Base-by-base conservation (phyloP, 2,888 invertebrate species). In the Latrodectus elegans region DNA sequence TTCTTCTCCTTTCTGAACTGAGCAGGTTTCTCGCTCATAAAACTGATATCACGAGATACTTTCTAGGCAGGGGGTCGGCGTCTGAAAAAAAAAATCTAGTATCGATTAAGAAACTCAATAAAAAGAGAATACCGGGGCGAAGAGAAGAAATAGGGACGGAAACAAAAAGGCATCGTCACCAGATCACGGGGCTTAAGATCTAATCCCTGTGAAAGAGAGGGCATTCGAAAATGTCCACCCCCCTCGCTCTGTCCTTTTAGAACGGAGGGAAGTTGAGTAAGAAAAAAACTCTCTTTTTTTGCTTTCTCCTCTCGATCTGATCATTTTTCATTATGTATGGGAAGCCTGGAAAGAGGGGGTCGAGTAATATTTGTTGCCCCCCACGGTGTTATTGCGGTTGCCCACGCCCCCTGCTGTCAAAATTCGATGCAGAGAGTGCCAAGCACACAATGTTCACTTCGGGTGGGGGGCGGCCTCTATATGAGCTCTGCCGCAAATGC, bases 241-340 rank as follows among this genome's bases (percentile, higher is more conserved):
- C 60, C 14, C 60, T 60, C 60, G 60, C 12, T 15, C 60, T 15
- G 14, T n/a, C 60, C 60, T n/a, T 60, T 60, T n/a, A 60, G 60
- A 60, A 60, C 12, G n/a, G 60, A 60, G n/a, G n/a, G 60, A 60
- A 60, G n/a, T 12, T 60, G 60, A 60, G n/a, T n/a, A 60, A 60
- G n/a, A 60, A 60, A 60, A 55, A 12, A n/a, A 60, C 8, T 12
- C 60, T 15, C n/a, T 15, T 60, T 60, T 60, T 60, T 60, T 60
- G 12, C n/a, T 14, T 55, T 15, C 60, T n/a, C 60, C 60, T 15
- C n/a, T n/a, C 60, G n/a, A 15, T 60, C 60, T 60, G 60, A 49
- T 77, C 78, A 71, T 79, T 81, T 81, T 81, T 81, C 81, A 81
- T 81, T 81, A 81, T 26, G 73, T 11, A 72, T 70, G 79, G 78